phyloP scores from a whole-genome alignment of 2,113 vertebrate species.

The Dasyprocta punctata region DNA sequence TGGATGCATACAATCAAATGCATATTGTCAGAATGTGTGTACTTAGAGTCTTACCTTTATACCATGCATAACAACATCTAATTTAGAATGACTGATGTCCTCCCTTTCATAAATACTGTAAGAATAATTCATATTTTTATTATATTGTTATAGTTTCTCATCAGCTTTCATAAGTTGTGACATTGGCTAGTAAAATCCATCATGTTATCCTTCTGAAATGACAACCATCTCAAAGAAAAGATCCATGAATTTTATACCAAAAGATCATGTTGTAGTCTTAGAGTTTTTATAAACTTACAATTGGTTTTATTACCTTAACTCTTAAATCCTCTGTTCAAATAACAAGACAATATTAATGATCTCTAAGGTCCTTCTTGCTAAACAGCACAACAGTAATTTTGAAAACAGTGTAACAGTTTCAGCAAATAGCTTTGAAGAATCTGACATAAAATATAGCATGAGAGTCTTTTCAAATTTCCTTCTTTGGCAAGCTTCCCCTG shows the following conservation, averaged over 20 bases:
- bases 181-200: not conserved
- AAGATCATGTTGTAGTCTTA: not conserved
- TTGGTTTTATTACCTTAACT: not conserved
- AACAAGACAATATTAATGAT: not conserved
- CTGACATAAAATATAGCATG: not conserved
- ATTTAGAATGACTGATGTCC: not conserved
- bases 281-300: not conserved
- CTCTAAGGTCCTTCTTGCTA: not conserved
- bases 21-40: slow-evolving; percentile 15
- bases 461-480: not conserved
- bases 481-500: not conserved
- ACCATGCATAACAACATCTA: not conserved
- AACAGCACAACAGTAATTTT: slow-evolving; percentile 1
- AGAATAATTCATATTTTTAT: not conserved
- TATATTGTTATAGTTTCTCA: not conserved
- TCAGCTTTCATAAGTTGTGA: slow-evolving; percentile 38
- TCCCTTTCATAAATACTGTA: not conserved
- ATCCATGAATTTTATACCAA: not conserved
- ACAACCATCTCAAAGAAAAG: not conserved
- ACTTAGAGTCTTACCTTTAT: not conserved
- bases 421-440: not conserved
- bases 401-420: not conserved
- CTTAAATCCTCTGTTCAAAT: not conserved
- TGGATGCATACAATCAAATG: not conserved
- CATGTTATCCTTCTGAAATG: not conserved